Evolutionary conservation across 2,113 vertebrate species (phyloP).

Genomic region (Oncorhynchus clarkii): DNA sequence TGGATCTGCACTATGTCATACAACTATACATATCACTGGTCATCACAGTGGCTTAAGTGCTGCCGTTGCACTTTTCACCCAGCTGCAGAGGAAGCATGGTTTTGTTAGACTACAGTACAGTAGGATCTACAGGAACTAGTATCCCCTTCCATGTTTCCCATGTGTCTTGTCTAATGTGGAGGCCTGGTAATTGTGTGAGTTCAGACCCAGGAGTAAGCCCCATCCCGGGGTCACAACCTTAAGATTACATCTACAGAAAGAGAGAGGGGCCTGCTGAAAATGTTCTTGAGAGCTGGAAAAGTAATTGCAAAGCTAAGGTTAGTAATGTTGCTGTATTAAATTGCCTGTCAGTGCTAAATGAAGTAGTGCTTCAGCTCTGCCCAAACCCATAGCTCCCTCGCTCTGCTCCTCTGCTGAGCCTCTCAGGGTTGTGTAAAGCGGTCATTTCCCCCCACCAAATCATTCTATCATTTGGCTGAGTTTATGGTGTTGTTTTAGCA

Average conservation of each 20-base stretch:
- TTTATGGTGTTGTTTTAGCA: constrained; percentile 75
- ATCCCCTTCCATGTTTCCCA: no score
- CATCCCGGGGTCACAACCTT: no score
- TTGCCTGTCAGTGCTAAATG: constrained; percentile 75
- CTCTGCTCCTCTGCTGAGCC: constrained; percentile 42
- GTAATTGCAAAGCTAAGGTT: constrained; percentile 72
- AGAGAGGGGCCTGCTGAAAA: constrained; percentile 19
- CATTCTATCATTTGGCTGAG: constrained; percentile 72
- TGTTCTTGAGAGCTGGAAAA: constrained; percentile 69
- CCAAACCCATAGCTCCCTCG: constrained; percentile 60
- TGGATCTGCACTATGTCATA: neutral
- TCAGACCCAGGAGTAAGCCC: no score
- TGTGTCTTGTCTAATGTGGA: no score
- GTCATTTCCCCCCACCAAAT: constrained; percentile 66
- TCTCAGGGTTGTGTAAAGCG: constrained; percentile 57
- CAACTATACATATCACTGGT: neutral
- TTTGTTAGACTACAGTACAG: no score
- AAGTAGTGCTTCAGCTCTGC: constrained; percentile 71
- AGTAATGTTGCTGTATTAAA: constrained; percentile 74
- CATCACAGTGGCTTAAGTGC: no score
- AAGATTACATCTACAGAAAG: no score
- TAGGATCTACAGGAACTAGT: neutral
- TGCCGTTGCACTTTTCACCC: no score
- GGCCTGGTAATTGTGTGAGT: no score
- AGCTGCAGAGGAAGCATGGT: no score